Percentiles rank a stretch among this genome's conserved stretches.
Conservation (phyloP, 2,797 vertebrate genomes). For the Pseudocheirus occidentalis region DNA sequence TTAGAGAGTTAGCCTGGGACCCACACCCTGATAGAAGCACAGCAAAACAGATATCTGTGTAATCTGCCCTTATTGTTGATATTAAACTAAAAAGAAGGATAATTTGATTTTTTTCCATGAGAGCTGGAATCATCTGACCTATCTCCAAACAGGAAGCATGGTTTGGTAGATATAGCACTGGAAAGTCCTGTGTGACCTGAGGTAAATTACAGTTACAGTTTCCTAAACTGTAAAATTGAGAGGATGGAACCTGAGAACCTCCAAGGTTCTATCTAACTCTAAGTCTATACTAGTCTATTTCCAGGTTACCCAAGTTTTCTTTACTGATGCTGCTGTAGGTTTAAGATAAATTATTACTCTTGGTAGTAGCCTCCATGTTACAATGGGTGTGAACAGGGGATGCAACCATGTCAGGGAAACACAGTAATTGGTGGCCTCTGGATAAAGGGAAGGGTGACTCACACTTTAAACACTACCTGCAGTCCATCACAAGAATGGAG, state of each 20-base stretch:
- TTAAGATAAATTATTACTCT: conserved; percentile 48
- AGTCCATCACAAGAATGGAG: conserved; percentile 29
- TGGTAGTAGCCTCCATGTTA: conserved; percentile 47
- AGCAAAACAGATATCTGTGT: neutral
- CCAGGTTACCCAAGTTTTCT: neutral
- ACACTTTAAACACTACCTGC: conserved; percentile 28
- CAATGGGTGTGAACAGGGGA: conserved; percentile 4
- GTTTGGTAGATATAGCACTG: neutral
- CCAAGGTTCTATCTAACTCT: neutral
- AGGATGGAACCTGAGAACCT: neutral
- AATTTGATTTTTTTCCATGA: neutral
- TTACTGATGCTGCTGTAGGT: conserved; percentile 36
- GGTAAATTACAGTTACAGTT: neutral
- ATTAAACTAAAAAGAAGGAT: neutral
- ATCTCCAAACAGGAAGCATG: neutral
- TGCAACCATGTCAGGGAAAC: conserved; percentile 29
- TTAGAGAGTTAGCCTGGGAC: neutral
- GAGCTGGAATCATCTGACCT: neutral
- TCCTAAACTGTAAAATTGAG: neutral
- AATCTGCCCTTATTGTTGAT: neutral
- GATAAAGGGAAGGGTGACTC: conserved; percentile 53
- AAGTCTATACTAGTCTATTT: neutral
- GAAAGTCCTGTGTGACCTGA: neutral
- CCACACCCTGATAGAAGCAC: neutral
- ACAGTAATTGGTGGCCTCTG: conserved; percentile 50